These are phyloP conservation scores for Tetrapedia diversipes DNA, from an alignment of 2,888 invertebrate species.

Conservation along the genomic window DNA sequence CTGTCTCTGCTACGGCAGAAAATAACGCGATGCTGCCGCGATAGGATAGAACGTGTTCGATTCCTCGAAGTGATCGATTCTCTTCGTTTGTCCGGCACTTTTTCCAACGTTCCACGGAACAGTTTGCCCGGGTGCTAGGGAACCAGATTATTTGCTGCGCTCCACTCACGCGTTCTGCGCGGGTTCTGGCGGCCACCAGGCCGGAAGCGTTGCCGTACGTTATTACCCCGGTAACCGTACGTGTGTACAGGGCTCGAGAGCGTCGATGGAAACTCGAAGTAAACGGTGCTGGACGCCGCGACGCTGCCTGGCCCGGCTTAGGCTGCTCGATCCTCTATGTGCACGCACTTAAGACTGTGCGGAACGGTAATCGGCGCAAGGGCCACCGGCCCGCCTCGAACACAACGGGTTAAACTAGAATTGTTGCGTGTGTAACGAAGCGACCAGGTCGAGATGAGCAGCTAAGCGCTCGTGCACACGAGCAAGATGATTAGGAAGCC, in stretches of 20 bases:
- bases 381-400: conserved; percentile 3
- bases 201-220: conserved; percentile 35
- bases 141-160: conserved; percentile 30
- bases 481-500: neutral
- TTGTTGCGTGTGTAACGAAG: conserved; percentile 25
- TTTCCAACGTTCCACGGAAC: neutral
- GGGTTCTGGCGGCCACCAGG: conserved; percentile 6
- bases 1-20: too few species aligned
- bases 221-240: conserved; percentile 50
- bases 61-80: conserved; percentile 5
- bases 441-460: conserved; percentile 2
- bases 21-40: neutral
- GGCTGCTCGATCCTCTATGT: conserved; percentile 2
- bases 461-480: neutral
- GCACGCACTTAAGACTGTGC: conserved; percentile 13
- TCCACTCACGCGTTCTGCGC: conserved; percentile 27
- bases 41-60: neutral
- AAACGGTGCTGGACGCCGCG: conserved; percentile 50
- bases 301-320: conserved; percentile 13
- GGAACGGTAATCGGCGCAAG: conserved; percentile 32
- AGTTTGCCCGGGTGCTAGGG: conserved; percentile 4
- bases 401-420: conserved; percentile 22
- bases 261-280: conserved; percentile 48
- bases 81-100: conserved; percentile 26
- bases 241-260: conserved; percentile 46